These are phyloP conservation scores for Peromyscus polionotus DNA, from an alignment of 2,113 vertebrate genomes.

Conservation along the genomic window DNA sequence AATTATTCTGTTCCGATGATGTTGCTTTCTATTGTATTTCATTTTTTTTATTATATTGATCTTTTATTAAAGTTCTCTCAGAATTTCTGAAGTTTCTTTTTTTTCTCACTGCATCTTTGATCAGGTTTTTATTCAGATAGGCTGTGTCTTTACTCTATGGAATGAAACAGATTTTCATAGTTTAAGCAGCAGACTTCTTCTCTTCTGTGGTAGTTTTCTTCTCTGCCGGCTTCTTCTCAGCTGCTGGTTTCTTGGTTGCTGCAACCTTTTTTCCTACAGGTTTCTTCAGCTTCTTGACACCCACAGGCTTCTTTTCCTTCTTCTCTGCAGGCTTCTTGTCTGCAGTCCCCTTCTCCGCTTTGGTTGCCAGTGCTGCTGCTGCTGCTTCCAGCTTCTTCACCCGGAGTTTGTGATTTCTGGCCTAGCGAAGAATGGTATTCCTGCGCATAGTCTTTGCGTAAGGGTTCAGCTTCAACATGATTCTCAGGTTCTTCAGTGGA, in stretches of 20 bases:
- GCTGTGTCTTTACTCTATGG: conserved; percentile 44
- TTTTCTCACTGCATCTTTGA: conserved; percentile 14
- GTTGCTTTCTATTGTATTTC: neutral
- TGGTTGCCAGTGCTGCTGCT: conserved; percentile 58
- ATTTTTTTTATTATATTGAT: neutral
- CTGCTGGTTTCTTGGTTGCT: conserved; percentile 61
- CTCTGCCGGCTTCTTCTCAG: conserved; percentile 50
- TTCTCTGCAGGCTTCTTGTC: conserved; percentile 70
- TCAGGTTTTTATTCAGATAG: conserved; percentile 77
- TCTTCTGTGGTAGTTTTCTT: conserved; percentile 70
- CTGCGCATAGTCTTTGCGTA: conserved; percentile 96
- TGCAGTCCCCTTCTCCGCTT: conserved; percentile 53
- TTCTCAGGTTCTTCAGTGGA: conserved; percentile 96
- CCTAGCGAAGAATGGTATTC: conserved; percentile 95
- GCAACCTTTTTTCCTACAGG: conserved; percentile 64
- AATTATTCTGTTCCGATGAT: neutral
- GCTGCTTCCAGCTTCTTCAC: conserved; percentile 80
- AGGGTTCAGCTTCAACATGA: conserved; percentile 98
- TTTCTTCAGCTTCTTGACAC: conserved; percentile 66
- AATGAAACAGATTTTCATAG: neutral
- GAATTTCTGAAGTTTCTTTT: no score
- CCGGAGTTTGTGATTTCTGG: conserved; percentile 87
- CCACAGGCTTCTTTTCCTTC: conserved; percentile 66
- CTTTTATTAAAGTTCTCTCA: neutral
- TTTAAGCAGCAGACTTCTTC: conserved; percentile 76